phyloP scores from a whole-genome alignment of 2,113 vertebrate genomes.

The human region GRCh38 chr12:42221001-42221500 shows the following conservation, averaged over 20 bases:
- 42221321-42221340: not conserved
- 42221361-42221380: not conserved
- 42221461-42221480: no score
- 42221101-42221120: not conserved
- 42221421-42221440: no score
- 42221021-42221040: conserved; percentile 26
- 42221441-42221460: no score
- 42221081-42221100: not conserved
- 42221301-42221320: not conserved
- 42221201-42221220: not conserved
- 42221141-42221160: not conserved
- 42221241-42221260: conserved; percentile 9
- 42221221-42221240: not conserved
- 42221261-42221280: not conserved
- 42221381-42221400: not conserved
- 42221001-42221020: not conserved
- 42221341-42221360: not conserved
- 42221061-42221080: not conserved
- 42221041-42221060: not conserved
- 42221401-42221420: not conserved
- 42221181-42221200: not conserved
- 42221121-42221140: not conserved
- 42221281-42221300: not conserved
- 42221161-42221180: not conserved
- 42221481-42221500: no score